Percentiles rank a stretch among this genome's conserved stretches.
Conservation (phyloP, 2,888 invertebrate species). For the Drosophila formosana region DNA sequence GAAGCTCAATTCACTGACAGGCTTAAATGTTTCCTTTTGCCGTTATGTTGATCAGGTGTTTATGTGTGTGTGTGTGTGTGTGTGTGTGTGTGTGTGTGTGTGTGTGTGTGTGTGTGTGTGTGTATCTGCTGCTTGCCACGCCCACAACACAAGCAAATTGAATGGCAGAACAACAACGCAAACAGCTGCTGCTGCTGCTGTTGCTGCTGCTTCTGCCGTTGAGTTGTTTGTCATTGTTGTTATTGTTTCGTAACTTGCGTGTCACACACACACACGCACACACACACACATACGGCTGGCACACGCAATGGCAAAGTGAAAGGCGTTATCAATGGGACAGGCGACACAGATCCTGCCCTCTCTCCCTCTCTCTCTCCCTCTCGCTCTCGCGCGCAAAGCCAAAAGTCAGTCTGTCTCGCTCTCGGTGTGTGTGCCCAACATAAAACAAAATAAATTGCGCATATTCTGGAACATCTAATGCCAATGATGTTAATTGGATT, state of each 20-base stretch:
- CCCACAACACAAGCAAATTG: conserved; percentile 41
- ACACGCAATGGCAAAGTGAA: conserved; percentile 44
- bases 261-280: conserved; percentile 27
- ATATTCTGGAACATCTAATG: conserved; percentile 74
- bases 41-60: conserved; percentile 39
- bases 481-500: conserved; percentile 78
- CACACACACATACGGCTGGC: conserved; percentile 3
- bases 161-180: conserved; percentile 39
- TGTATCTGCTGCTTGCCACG: conserved; percentile 43
- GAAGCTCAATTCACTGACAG: conserved; percentile 56
- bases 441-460: conserved; percentile 74
- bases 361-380: neutral
- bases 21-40: conserved; percentile 20
- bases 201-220: conserved; percentile 12
- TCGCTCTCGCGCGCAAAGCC: conserved; percentile 35
- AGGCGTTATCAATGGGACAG: conserved; percentile 58
- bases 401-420: conserved; percentile 22
- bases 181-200: conserved; percentile 39
- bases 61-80: conserved; percentile 13
- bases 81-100: conserved; percentile 29
- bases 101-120: conserved; percentile 17
- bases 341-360: conserved; percentile 61
- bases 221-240: conserved; percentile 66
- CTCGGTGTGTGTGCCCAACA: conserved; percentile 33
- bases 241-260: conserved; percentile 71